Conservation (phyloP, 2,113 vertebrate species). For the Solenodon paradoxus region DNA sequence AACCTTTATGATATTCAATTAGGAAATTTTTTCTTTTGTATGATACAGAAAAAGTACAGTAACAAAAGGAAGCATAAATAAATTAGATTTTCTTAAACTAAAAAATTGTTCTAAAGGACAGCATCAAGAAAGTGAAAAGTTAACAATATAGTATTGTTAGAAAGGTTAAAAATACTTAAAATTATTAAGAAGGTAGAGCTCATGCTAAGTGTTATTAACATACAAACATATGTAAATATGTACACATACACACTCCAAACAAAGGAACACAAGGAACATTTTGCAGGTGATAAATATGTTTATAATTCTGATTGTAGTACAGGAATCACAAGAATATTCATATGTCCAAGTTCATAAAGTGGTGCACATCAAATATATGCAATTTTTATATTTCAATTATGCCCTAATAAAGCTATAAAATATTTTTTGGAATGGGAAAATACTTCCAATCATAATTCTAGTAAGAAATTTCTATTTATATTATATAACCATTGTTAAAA, state of each 20-base stretch:
- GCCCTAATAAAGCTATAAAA: not conserved
- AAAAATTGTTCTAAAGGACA: not conserved
- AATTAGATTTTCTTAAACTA: too few relatives aligned
- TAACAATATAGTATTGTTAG: not conserved
- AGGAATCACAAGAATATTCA: not conserved
- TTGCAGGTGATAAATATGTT: too few relatives aligned
- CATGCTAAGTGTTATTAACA: not conserved
- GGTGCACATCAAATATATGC: not conserved
- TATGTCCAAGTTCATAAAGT: not conserved
- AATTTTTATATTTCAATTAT: not conserved
- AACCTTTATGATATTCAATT: not conserved
- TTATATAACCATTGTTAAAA: not conserved
- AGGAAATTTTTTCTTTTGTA: not conserved
- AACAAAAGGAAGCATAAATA: not conserved
- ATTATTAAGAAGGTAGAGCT: not conserved
- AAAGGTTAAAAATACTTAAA: too few relatives aligned
- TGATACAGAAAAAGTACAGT: not conserved
- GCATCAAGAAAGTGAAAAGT: not conserved
- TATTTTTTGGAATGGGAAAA: not conserved
- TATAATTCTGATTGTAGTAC: not conserved
- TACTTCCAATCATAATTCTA: not conserved
- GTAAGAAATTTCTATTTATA: not conserved
- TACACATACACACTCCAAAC: not conserved
- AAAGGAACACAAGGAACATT: too few relatives aligned
- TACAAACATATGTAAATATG: too few relatives aligned